A percentile compares a stretch with the other conserved stretches of the same genome.
These are phyloP conservation scores for Macrochelys suwanniensis DNA, from an alignment of 2,797 vertebrate genomes.

Conservation along the genomic window DNA sequence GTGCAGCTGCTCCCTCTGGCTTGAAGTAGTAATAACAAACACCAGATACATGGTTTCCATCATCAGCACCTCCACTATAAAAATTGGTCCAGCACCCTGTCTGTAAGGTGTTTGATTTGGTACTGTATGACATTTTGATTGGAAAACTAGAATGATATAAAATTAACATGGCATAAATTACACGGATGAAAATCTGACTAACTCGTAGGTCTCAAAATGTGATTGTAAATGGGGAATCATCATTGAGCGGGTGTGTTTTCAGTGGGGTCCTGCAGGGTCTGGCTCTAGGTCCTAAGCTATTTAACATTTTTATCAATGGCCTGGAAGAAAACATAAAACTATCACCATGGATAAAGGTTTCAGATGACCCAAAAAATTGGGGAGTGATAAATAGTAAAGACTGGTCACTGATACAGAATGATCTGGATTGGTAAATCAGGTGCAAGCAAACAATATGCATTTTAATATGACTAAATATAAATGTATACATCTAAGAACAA, in stretches of 20 bases:
- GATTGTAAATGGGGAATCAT: background rate
- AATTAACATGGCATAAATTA: accelerated
- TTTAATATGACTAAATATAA: background rate
- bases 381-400: accelerated
- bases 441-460: background rate
- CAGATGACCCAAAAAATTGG: background rate
- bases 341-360: background rate
- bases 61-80: background rate
- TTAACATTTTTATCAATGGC: background rate
- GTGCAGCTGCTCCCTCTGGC: no score
- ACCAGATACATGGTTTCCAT: no score
- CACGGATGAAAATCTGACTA: background rate
- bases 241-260: background rate
- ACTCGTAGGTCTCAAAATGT: background rate
- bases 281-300: background rate
- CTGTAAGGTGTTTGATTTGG: no score
- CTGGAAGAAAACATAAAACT: background rate
- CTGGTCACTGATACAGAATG: accelerated
- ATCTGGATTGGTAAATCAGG: background rate
- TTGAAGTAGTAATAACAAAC: no score
- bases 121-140: background rate
- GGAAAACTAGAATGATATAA: background rate
- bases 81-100: no score
- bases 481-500: background rate
- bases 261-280: background rate